phyloP scores from a whole-genome alignment of 2,113 vertebrate species.

The Ictidomys tridecemlineatus region DNA sequence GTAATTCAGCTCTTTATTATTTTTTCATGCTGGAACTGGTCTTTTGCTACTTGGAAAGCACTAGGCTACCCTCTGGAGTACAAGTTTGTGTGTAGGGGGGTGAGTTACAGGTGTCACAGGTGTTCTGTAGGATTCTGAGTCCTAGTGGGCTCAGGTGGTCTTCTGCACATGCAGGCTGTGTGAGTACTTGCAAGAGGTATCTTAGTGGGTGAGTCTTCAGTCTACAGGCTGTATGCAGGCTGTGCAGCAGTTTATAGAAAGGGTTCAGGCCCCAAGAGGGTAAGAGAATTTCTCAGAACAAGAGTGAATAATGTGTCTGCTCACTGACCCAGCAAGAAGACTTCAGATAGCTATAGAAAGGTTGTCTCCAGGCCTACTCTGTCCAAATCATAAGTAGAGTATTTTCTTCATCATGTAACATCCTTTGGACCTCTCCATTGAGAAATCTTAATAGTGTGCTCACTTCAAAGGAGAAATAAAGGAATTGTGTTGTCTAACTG shows the following conservation, averaged over 20 bases:
- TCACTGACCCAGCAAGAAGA: not conserved
- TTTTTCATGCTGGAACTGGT: not conserved
- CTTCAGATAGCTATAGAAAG: not conserved
- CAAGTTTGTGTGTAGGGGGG: accelerated
- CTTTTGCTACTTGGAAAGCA: not conserved
- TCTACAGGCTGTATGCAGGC: no score
- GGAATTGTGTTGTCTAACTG: not conserved
- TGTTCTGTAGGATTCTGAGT: not conserved
- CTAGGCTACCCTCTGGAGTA: not conserved
- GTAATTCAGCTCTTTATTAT: not conserved
- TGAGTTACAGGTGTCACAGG: not conserved
- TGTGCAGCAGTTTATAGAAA: not conserved
- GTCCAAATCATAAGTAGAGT: not conserved
- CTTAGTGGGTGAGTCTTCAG: not conserved
- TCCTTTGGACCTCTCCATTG: not conserved
- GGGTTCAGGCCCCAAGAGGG: not conserved
- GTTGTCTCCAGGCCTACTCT: not conserved
- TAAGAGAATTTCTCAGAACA: not conserved
- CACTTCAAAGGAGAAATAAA: not conserved
- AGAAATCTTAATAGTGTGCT: not conserved
- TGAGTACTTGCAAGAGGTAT: no score
- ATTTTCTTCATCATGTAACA: not conserved
- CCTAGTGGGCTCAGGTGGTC: no score
- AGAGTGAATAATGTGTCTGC: no score
- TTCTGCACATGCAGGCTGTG: not conserved